These are phyloP conservation scores for Barnardius zonarius DNA, from an alignment of 2,113 vertebrate species.

Conservation along the genomic window DNA sequence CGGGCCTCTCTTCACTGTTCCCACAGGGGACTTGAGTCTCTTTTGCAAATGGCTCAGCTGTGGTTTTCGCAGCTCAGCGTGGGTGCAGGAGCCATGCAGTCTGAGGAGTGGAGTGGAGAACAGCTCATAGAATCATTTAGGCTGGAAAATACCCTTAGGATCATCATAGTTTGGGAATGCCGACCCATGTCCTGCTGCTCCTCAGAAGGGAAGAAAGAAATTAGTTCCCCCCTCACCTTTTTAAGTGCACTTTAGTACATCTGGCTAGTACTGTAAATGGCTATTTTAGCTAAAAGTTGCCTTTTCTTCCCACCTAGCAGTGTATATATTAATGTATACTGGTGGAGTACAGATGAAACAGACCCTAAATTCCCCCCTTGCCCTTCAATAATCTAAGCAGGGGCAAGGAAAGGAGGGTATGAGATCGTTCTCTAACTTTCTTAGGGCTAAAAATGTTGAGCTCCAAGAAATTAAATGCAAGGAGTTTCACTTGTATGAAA, in stretches of 20 bases:
- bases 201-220: not conserved
- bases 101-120: not conserved
- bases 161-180: not conserved
- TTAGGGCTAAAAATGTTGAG: not conserved
- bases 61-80: not conserved
- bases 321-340: fast-evolving
- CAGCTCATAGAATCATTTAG: not conserved
- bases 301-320: not conserved
- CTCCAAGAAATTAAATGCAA: not conserved
- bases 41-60: not conserved
- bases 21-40: not conserved
- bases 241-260: not conserved
- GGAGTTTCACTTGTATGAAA: not conserved
- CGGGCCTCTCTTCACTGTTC: not conserved
- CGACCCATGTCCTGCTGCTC: not conserved
- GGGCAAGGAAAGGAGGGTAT: not conserved
- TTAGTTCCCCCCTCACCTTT: not conserved
- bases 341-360: not conserved
- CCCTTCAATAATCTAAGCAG: not conserved
- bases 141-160: not conserved
- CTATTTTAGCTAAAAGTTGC: not conserved
- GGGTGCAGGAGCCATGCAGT: not conserved
- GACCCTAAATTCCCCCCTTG: not conserved
- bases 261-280: not conserved
- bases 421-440: not conserved